Conservation (phyloP, 2,797 vertebrate species). For the Coranthus polyacanthus region DNA sequence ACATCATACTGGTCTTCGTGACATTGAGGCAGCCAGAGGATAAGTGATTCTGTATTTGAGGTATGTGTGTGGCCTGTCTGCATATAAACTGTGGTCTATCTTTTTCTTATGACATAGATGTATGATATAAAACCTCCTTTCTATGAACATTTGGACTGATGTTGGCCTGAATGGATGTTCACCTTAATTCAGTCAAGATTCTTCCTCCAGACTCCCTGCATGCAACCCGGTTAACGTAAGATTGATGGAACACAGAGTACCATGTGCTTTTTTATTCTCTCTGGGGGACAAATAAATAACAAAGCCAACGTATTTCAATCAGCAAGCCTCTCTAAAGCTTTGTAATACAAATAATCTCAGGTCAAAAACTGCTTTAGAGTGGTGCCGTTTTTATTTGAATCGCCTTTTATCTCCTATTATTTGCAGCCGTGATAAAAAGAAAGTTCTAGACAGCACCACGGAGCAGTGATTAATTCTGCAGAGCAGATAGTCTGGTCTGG, state of each 20-base stretch:
- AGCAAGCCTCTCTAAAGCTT: conserved; percentile 10
- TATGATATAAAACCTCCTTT: conserved; percentile 27
- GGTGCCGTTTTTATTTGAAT: conserved; percentile 3
- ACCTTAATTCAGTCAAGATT: conserved; percentile 34
- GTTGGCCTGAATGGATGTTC: conserved; percentile 14
- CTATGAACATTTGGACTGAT: conserved; percentile 29
- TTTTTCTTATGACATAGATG: conserved; percentile 33
- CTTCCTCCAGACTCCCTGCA: conserved; percentile 11
- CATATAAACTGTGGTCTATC: not conserved
- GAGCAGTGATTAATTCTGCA: conserved; percentile 40
- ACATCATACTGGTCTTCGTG: conserved; percentile 32
- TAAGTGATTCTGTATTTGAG: conserved; percentile 36
- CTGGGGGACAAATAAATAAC: conserved; percentile 19
- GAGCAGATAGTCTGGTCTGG: conserved; percentile 36
- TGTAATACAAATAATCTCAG: conserved; percentile 9
- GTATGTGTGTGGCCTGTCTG: conserved; percentile 28
- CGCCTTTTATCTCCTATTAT: conserved; percentile 26
- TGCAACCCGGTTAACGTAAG: conserved; percentile 33
- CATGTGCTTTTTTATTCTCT: conserved; percentile 30
- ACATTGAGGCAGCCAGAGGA: conserved; percentile 59
- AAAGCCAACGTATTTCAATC: conserved; percentile 42
- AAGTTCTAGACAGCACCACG: conserved; percentile 14
- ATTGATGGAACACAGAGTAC: conserved; percentile 36
- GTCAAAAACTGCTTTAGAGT: conserved; percentile 8
- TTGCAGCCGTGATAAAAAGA: not conserved